A percentile compares a stretch with the other conserved stretches of the same genome.
Evolutionary conservation across 2,797 vertebrate genomes (phyloP).

Genomic region (Xyrichtys novacula): DNA sequence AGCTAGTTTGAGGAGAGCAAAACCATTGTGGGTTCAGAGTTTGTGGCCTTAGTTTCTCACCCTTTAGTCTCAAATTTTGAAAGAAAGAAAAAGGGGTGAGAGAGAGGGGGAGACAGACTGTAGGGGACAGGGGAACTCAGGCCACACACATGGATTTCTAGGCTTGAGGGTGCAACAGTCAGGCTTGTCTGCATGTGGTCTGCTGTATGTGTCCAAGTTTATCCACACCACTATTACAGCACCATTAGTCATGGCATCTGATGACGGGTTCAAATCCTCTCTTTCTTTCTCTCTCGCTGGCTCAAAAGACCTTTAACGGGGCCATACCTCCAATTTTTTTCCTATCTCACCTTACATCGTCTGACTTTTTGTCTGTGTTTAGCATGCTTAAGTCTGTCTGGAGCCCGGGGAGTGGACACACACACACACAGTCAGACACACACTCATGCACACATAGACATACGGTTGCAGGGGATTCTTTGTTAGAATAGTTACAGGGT

Average conservation of each 20-base stretch:
- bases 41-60: conserved; percentile 34
- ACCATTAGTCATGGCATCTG: conserved; percentile 74
- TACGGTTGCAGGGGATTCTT: conserved; percentile 42
- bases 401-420: conserved; percentile 59
- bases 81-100: conserved; percentile 29
- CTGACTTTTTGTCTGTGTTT: conserved; percentile 57
- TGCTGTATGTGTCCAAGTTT: conserved; percentile 72
- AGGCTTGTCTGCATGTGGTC: conserved; percentile 73
- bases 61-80: conserved; percentile 48
- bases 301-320: conserved; percentile 47
- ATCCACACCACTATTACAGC: conserved; percentile 68
- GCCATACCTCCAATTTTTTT: conserved; percentile 29
- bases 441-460: conserved; percentile 33
- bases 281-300: conserved; percentile 18
- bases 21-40: conserved; percentile 36
- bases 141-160: conserved; percentile 81
- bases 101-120: neutral
- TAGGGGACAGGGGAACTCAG: conserved; percentile 36
- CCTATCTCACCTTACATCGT: conserved; percentile 63
- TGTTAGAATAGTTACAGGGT: conserved; percentile 71
- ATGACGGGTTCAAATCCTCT: conserved; percentile 56
- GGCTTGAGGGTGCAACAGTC: conserved; percentile 70
- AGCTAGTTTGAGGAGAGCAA: conserved; percentile 32
- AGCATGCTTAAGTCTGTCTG: conserved; percentile 63
- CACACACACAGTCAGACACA: conserved; percentile 43